These are phyloP conservation scores for Nothura maculosa DNA, from an alignment of 2,797 vertebrate species.

Conservation along the genomic window DNA sequence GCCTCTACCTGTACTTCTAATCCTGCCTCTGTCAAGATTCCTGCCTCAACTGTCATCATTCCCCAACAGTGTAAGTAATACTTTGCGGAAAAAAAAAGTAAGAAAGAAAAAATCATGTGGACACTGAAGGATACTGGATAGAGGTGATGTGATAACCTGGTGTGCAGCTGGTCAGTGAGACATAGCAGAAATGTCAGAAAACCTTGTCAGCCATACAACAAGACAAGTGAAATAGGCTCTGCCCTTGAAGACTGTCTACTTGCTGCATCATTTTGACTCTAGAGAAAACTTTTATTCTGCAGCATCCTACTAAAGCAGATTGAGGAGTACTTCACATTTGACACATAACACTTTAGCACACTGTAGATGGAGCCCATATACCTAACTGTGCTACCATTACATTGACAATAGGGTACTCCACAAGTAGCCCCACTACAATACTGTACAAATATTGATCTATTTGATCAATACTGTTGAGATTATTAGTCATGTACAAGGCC, in stretches of 20 bases:
- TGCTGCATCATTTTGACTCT: background rate
- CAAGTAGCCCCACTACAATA: background rate
- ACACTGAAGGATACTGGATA: background rate
- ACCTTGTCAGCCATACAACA: background rate
- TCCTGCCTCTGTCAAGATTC: background rate
- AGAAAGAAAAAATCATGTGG: background rate
- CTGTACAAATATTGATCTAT: background rate
- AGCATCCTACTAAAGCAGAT: background rate
- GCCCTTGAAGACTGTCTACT: background rate
- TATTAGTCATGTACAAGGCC: background rate
- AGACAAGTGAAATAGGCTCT: background rate
- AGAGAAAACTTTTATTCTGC: background rate
- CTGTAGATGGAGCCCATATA: background rate
- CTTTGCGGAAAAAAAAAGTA: background rate
- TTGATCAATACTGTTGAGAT: background rate
- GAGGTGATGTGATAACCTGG: background rate
- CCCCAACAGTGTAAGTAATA: background rate
- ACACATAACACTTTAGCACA: background rate
- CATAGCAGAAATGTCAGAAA: background rate
- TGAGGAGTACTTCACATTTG: background rate
- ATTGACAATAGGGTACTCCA: fast-evolving
- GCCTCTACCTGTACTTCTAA: no score
- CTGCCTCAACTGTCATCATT: background rate
- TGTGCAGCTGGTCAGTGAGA: background rate
- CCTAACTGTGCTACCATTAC: background rate